Base-by-base conservation (phyloP, 2,113 vertebrate species). In the Channa maculata region DNA sequence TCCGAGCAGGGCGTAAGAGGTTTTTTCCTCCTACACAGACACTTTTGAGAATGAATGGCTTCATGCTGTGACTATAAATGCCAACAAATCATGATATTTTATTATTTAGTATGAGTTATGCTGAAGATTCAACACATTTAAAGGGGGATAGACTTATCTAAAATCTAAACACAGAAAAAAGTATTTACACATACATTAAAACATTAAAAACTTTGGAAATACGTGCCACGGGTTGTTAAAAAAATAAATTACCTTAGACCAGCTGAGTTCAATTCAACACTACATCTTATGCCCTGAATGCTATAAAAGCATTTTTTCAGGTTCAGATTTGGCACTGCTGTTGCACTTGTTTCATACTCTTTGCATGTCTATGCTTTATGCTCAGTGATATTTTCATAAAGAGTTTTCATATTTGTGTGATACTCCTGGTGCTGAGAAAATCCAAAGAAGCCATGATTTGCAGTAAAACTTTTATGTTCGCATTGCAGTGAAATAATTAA, bases 1-100 rank as follows among this genome's bases (percentile, higher is more conserved):
- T 82, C 65, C 53, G 59, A 67, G 66, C 38, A 58, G 39, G 49
- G 72, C 76, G 74, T 82, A 44, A 71, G 61, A 79, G 52, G 74
- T 80, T 69, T 82, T 84, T 78, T 73, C 52, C 65, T 84, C 37
- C 24, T 43, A 63, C 60, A n/a, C n/a, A n/a, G n/a, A n/a, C n/a
- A n/a, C n/a, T n/a, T n/a, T n/a, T n/a, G n/a, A n/a, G n/a, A n/a
- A n/a, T n/a, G n/a, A n/a, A n/a, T n/a, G n/a, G n/a, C n/a, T n/a
- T n/a, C n/a, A n/a, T n/a, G n/a, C n/a, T n/a, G n/a, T n/a, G n/a
- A n/a, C n/a, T n/a, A n/a, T n/a, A n/a, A n/a, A n/a, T n/a, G n/a
- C n/a, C n/a, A n/a, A n/a, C n/a, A n/a, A n/a, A n/a, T n/a, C n/a
- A n/a, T n/a, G n/a, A n/a, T n/a, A n/a, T n/a, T n/a, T 39, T 53